A percentile compares a stretch with the other conserved stretches of the same genome.
These are phyloP conservation scores for Drosophila infuscata DNA, from an alignment of 2,888 invertebrate genomes.

Conservation along the genomic window DNA sequence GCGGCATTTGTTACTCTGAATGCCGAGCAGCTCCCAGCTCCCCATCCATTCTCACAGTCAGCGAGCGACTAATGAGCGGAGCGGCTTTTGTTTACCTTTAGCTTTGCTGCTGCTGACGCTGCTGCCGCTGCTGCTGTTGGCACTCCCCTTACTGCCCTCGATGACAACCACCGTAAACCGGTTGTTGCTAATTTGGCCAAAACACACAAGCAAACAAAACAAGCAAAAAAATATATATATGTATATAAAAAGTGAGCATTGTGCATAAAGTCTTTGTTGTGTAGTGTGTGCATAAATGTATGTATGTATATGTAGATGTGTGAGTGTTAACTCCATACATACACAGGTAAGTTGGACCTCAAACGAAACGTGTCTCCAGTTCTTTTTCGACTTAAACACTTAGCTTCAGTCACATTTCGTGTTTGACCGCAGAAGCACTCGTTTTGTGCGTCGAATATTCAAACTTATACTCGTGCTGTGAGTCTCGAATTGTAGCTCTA, in stretches of 20 bases:
- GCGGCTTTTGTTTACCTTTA: slow-evolving; percentile 72
- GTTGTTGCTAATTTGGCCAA: slow-evolving; percentile 75
- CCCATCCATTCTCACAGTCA: slow-evolving; percentile 9
- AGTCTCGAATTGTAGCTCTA: slow-evolving; percentile 38
- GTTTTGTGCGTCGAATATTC: slow-evolving; percentile 34
- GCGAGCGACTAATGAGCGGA: slow-evolving; percentile 64
- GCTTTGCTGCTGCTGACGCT: slow-evolving; percentile 2
- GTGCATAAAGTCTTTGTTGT: slow-evolving; percentile 38
- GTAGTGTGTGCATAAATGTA: slow-evolving; percentile 19
- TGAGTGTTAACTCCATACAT: slow-evolving; percentile 1
- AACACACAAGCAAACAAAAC: slow-evolving; percentile 39
- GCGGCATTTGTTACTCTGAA: slow-evolving; percentile 19
- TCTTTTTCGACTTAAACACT: slow-evolving; percentile 13
- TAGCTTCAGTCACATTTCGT: slow-evolving; percentile 45
- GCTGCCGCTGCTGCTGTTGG: slow-evolving; percentile 9
- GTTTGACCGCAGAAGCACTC: slow-evolving; percentile 28
- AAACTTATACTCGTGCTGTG: slow-evolving; percentile 28
- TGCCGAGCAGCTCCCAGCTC: not conserved
- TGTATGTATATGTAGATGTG: not conserved
- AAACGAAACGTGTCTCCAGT: slow-evolving; percentile 47
- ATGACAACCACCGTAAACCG: slow-evolving; percentile 58
- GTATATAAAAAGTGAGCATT: slow-evolving; percentile 26
- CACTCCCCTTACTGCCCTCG: slow-evolving; percentile 27
- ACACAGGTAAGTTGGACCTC: slow-evolving; percentile 19
- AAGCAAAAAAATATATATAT: slow-evolving; percentile 4